These are phyloP conservation scores for Mus minutoides DNA, from an alignment of 2,797 vertebrate genomes.

Conservation along the genomic window DNA sequence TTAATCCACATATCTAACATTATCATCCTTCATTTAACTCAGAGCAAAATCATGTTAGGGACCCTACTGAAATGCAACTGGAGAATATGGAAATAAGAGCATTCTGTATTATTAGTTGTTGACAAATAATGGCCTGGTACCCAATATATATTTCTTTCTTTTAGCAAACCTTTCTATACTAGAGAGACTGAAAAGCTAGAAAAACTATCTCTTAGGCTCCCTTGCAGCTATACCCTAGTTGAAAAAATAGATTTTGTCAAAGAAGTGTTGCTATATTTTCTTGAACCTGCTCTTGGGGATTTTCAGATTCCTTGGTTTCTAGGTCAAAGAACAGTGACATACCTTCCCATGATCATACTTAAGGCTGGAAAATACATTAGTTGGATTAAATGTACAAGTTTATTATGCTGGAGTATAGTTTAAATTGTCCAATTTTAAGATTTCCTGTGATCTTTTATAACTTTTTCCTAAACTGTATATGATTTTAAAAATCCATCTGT, in stretches of 20 bases:
- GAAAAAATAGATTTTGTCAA: conserved; percentile 49
- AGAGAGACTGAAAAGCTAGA: neutral
- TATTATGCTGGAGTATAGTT: neutral
- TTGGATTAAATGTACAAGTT: conserved; percentile 3
- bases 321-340: conserved; percentile 3
- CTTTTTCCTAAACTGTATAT: conserved; percentile 13
- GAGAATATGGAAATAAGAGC: conserved; percentile 32
- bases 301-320: conserved; percentile 18
- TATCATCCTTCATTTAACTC: conserved; percentile 51
- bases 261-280: neutral
- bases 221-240: conserved; percentile 51
- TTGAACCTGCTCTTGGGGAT: neutral
- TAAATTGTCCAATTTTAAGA: conserved; percentile 46
- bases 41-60: conserved; percentile 15
- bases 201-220: conserved; percentile 27
- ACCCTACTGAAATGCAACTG: conserved; percentile 36
- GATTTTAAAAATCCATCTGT: neutral
- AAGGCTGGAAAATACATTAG: neutral
- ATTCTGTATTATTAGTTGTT: conserved; percentile 45
- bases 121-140: neutral
- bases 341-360: conserved; percentile 8
- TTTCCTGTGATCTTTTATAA: conserved; percentile 13
- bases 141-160: neutral
- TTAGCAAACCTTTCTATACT: neutral
- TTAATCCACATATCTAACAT: conserved; percentile 37